These are phyloP conservation scores for Cinclus cinclus DNA, from an alignment of 2,113 vertebrate species.

Conservation along the genomic window DNA sequence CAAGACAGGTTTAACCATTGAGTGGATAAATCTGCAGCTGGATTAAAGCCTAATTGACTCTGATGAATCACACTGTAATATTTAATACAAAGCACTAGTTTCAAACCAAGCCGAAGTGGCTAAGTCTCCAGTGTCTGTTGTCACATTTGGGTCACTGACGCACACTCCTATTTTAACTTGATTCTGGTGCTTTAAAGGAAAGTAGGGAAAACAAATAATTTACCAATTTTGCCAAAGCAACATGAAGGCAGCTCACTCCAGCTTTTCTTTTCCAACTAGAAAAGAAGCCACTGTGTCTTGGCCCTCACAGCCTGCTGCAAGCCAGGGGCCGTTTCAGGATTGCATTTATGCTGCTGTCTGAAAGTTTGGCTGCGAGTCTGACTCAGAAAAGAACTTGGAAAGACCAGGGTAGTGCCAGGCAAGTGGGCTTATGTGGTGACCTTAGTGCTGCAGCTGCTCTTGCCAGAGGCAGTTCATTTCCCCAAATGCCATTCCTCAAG, in stretches of 20 bases:
- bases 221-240: background rate
- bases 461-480: background rate
- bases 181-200: background rate
- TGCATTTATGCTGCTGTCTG: background rate
- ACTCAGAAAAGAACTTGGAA: background rate
- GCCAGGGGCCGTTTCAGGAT: background rate
- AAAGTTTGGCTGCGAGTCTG: background rate
- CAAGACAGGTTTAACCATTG: background rate
- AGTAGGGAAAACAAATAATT: background rate
- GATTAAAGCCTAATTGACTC: slow-evolving; percentile 26
- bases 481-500: background rate
- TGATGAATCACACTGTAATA: slow-evolving; percentile 24
- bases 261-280: background rate
- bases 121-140: background rate
- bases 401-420: background rate
- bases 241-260: background rate
- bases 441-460: background rate
- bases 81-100: background rate
- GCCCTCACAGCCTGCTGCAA: background rate
- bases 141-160: background rate
- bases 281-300: background rate
- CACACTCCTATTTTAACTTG: background rate
- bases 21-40: slow-evolving; percentile 21
- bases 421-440: background rate
- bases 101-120: background rate